Percentiles rank a stretch among this genome's conserved stretches.
Evolutionary conservation across 1,140 invertebrate genomes (phyloP).

Genomic region (Pseudomyrmex sp.): DNA sequence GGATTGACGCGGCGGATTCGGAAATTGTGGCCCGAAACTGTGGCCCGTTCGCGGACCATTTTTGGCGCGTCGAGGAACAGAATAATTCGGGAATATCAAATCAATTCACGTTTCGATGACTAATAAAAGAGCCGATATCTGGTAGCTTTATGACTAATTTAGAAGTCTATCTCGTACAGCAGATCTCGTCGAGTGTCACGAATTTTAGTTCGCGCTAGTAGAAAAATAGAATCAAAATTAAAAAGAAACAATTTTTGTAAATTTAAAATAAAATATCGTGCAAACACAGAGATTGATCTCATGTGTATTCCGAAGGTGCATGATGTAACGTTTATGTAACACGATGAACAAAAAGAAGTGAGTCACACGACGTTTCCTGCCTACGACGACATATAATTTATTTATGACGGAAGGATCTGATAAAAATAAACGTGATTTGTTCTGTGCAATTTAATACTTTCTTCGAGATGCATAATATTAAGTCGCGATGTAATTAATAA

Average conservation of each 20-base stretch:
- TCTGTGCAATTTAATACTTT: background rate
- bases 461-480: background rate
- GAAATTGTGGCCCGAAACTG: conserved; percentile 5
- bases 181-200: too few species aligned
- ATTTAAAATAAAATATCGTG: background rate
- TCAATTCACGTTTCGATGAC: conserved; percentile 17
- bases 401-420: conserved; percentile 25
- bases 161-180: too few species aligned
- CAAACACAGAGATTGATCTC: conserved; percentile 10
- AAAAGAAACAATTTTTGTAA: background rate
- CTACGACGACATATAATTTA: conserved; percentile 54
- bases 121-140: background rate
- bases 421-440: conserved; percentile 26
- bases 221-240: background rate
- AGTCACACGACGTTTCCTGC: conserved; percentile 52
- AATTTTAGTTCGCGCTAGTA: background rate
- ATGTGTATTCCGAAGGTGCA: background rate
- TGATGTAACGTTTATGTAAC: conserved; percentile 59
- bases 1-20: too few species aligned
- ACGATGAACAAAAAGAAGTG: conserved; percentile 56
- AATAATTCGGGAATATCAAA: conserved; percentile 47
- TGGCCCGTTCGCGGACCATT: conserved; percentile 40
- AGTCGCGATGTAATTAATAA: conserved; percentile 5
- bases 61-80: conserved; percentile 25
- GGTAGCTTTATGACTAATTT: too few species aligned